Conservation (phyloP, 1,140 invertebrate species). For the Sycophila sp. region DNA sequence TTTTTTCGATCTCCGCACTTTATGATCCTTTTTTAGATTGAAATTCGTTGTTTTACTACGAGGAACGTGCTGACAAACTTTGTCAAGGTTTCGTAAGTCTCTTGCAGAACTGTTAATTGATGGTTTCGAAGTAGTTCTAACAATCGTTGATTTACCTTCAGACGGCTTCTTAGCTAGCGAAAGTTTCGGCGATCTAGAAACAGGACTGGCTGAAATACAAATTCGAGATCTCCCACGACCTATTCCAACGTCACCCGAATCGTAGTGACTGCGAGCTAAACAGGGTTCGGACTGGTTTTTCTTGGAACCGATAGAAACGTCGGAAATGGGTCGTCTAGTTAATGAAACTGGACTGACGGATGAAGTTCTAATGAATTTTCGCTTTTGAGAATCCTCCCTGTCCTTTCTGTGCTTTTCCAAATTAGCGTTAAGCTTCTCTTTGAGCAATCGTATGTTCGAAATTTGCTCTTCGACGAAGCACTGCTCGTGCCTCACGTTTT, state of each 20-base stretch:
- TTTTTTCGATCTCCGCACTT: slow-evolving; percentile 45
- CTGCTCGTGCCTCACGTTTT: slow-evolving; percentile 66
- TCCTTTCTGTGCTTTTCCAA: slow-evolving; percentile 64
- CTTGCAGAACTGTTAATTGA: slow-evolving; percentile 5
- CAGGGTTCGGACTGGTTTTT: slow-evolving; percentile 50
- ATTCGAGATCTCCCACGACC: slow-evolving; percentile 27
- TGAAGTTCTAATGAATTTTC: slow-evolving; percentile 56
- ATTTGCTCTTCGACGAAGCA: slow-evolving; percentile 66
- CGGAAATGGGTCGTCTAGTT: slow-evolving; percentile 23
- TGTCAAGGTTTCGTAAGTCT: slow-evolving; percentile 17
- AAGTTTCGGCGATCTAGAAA: slow-evolving; percentile 37
- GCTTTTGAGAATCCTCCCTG: slow-evolving; percentile 57
- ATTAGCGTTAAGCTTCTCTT: slow-evolving; percentile 70
- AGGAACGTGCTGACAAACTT: slow-evolving; percentile 12
- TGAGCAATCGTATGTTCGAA: slow-evolving; percentile 69
- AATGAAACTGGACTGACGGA: slow-evolving; percentile 46
- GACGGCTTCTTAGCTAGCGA: slow-evolving; percentile 32
- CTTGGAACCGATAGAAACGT: slow-evolving; percentile 17
- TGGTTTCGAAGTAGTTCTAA: slow-evolving; percentile 32
- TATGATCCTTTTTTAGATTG: slow-evolving; percentile 42
- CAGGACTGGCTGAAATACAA: slow-evolving; percentile 38
- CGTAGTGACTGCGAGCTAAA: slow-evolving; percentile 30
- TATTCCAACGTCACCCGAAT: neutral
- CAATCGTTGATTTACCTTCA: slow-evolving; percentile 29
- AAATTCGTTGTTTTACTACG: slow-evolving; percentile 13